Base-by-base conservation (phyloP, 2,888 invertebrate genomes). In the Agrotis puta region DNA sequence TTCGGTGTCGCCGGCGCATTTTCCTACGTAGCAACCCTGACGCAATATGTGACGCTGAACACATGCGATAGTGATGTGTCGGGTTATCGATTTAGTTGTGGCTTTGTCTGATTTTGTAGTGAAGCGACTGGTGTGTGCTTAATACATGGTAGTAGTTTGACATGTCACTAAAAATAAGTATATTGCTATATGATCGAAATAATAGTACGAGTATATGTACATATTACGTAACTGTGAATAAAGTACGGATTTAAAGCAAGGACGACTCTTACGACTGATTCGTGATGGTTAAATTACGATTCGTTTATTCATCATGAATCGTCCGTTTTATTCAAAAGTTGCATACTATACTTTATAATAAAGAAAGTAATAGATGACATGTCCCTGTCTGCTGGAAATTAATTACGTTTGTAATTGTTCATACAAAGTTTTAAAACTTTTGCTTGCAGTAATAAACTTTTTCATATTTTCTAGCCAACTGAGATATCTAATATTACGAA, bases 1-100 rank as follows among this genome's bases (percentile, higher is more conserved):
- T 91, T 91, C 74, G 84, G 87, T 88, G 90, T 91, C 88, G 87
- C 89, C 85, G 77, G 87, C 85, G 88, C 86, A 88, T 87, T 91
- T 90, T 89, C 86, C 86, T 79, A 86, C 84, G 81, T 81, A 72
- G 81, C 74, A 81, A 64, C 83, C 83, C 75, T 77, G 82, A 86
- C 84, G 84, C 82, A 86, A 88, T 86, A 88, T 88, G 82, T 71
- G 76, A 71, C 61, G 64, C 51, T 71, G 74, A 83, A 81, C 73
- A 83, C 77, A 75, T 72, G 78, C 59, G n/a, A 63, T 85, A 85
- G 85, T 85, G 85, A 70, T 67, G 83, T 74, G 62, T 66, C 61
- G 39, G 74, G 67, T 13, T 64, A 64, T 77, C 73, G 72, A 70
- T n/a, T n/a, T 69, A 68, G 45, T 16, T 16, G 33, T 33, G 27